Evolutionary conservation across 2,888 invertebrate genomes (phyloP), one percentile per base, ranked within the genome.

Genomic region (Drosophila helvetica): DNA sequence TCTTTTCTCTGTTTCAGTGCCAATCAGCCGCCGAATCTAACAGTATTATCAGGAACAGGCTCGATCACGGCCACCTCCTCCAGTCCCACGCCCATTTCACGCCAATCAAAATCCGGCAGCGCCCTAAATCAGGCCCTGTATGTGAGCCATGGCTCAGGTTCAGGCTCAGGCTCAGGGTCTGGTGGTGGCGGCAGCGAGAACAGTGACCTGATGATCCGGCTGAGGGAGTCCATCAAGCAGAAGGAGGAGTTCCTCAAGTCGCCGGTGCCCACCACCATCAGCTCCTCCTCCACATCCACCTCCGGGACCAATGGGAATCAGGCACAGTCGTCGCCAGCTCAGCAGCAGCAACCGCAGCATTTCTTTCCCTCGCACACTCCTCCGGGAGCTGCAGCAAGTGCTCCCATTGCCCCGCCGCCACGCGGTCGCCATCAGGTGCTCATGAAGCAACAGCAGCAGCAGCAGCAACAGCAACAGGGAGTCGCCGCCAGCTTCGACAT

Each of bases 221-320:
- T 96, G 90, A 94, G 96, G 79, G 96, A 96, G 91, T 97, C 96
- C 89, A 95, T 96, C 87, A 97, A 97, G 90, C 96, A 97, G 90
- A 97, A 97, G 91, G 97, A 97, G 91, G 97, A 97, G 86, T 98
- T 98, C 92, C 93, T 98, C 67, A 94, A 95, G 90, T 93, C 96
- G 78, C 96, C 96, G 54, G 72, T 91, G 68, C 90, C 91, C 38
- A 45, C 61, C 8, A 65, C 65, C 38, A 12, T 46, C 7, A n/a
- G 38, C n/a, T 56, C 66, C 43, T 62, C 65, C 22, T n/a, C 53
- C 38, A 15, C 38, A n/a, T n/a, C 47, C 50, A 30, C 52, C 9
- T 12, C 53, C 6, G 45, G 66, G 52, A 42, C 67, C 27, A 69
- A 68, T n/a, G 68, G 60, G 53, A 69, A 69, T 53, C 75, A 15